These are phyloP conservation scores for Lampris incognitus DNA, from an alignment of 2,113 vertebrate genomes.

Conservation along the genomic window DNA sequence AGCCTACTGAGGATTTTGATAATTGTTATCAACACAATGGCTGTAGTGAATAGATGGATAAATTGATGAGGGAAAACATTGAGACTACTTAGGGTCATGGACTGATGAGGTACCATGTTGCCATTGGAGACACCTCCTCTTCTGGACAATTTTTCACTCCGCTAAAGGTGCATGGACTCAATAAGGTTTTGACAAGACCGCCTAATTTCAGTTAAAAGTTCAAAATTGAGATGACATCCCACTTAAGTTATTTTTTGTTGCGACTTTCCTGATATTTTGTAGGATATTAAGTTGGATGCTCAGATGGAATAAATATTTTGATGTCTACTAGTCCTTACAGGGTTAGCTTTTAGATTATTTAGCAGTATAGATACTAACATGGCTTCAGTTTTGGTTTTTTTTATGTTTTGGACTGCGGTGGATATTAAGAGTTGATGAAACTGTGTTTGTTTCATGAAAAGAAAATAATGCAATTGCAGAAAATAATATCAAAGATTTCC, in stretches of 20 bases:
- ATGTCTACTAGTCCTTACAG: neutral
- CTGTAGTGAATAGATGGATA: neutral
- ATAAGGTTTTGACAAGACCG: constrained; percentile 22
- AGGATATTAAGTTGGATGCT: neutral
- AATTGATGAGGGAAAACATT: constrained; percentile 1
- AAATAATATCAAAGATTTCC: neutral
- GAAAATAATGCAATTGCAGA: neutral
- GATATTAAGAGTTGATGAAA: neutral
- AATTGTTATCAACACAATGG: constrained; percentile 1
- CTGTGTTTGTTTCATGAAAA: neutral
- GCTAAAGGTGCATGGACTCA: constrained; percentile 33
- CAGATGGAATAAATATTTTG: neutral
- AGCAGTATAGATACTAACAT: neutral
- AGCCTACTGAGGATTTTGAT: constrained; percentile 11
- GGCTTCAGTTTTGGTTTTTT: neutral
- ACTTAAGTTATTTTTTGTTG: neutral
- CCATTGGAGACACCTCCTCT: constrained; percentile 48
- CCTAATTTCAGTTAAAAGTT: neutral
- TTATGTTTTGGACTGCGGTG: neutral
- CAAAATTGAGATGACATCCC: neutral
- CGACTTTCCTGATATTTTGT: neutral
- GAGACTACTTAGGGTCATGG: constrained; percentile 2
- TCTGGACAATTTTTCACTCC: constrained; percentile 70
- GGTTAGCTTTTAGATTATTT: neutral
- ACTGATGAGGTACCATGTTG: constrained; percentile 2